Evolutionary conservation across 2,113 vertebrate species (phyloP).

Genomic region (Melanerpes aurifrons): DNA sequence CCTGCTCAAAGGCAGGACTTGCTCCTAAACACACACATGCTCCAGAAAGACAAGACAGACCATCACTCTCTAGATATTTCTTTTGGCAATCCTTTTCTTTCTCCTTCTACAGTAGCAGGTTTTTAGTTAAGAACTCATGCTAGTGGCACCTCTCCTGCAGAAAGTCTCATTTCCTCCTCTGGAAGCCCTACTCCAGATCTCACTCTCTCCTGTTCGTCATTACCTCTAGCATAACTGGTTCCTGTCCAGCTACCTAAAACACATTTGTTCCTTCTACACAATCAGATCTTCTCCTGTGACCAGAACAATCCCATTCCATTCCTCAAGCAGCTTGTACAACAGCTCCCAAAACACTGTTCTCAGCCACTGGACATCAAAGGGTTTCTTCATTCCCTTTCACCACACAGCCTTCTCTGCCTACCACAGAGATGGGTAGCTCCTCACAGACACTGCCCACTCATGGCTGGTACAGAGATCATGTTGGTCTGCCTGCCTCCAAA

Average conservation of each 20-base stretch:
- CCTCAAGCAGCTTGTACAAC: not conserved
- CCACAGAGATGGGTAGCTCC: not conserved
- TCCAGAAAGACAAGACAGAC: not conserved
- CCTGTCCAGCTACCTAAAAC: not conserved
- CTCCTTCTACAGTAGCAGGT: not conserved
- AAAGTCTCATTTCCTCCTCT: not conserved
- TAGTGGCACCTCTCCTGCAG: not conserved
- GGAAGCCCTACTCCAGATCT: not conserved
- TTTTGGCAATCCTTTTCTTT: not conserved
- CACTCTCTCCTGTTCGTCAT: not conserved
- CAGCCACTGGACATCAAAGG: not conserved
- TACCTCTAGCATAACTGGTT: not conserved
- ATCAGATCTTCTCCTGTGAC: not conserved
- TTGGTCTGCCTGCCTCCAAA: not conserved
- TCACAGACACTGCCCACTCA: not conserved
- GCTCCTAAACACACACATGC: not conserved
- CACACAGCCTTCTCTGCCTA: not conserved
- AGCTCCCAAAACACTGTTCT: not conserved
- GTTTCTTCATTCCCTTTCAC: not conserved
- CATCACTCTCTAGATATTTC: not conserved
- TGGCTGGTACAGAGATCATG: rapidly evolving
- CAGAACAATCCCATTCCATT: not conserved
- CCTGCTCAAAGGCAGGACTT: not conserved
- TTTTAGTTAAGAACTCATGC: not conserved
- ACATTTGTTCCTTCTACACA: not conserved